Evolutionary conservation across 2,797 vertebrate species (phyloP), one percentile per base, ranked within the genome.

Genomic region (Austrolebias charrua): DNA sequence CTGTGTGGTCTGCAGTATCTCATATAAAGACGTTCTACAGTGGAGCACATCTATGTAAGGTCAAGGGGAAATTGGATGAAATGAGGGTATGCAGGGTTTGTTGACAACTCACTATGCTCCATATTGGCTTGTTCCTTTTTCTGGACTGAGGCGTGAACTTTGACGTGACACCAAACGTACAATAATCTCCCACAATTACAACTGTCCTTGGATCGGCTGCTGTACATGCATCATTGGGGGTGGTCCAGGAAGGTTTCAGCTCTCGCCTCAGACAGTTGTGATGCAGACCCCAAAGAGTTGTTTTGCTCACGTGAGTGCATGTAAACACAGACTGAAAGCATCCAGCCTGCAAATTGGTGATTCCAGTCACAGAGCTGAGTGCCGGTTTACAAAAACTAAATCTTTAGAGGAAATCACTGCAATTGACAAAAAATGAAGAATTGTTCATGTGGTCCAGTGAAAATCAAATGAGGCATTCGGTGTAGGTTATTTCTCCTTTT

Each of bases 291-390:
- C 63, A 71, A 58, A 52, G 60, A 54, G 64, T 74, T 79, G 79
- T 75, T 85, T 84, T 67, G 65, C 74, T 85, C 84, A 81, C 69
- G 69, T 86, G 82, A 82, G 76, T 76, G 82, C 84, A 82, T 70
- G 74, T 88, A 90, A 90, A 89, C 85, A 87, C 73, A 86, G 84
- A 86, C 83, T 71, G 75, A 82, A 82, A 73, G 68, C 78, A 84
- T 71, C 79, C 73, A 81, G 73, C 74, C 80, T 86, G 79, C 69
- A 79, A 87, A 86, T 78, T 80, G 78, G 79, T 69, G 72, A 82
- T 87, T 88, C 69, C 73, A 86, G 80, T 73, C 73, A 60, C 62
- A 75, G 69, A 45, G 57, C 75, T 69, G 43, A 73, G 63, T 70
- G 63, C 53, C 69, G 79, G 40, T 86, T 78, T 73, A 84, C 84